phyloP scores from a whole-genome alignment of 2,797 vertebrate genomes.

The Falco peregrinus region DNA sequence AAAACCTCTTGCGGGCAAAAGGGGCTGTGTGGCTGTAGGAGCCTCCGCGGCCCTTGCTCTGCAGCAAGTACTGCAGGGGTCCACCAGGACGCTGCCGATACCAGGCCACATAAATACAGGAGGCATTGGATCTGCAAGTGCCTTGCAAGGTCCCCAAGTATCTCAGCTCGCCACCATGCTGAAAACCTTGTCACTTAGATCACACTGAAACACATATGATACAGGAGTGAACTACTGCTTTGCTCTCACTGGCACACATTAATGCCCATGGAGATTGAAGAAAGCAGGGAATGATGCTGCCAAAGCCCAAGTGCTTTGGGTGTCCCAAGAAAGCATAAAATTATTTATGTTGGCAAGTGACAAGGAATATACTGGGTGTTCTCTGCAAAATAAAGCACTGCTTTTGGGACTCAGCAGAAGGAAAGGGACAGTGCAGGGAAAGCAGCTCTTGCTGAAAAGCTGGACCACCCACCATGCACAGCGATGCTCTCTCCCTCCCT shows the following conservation, averaged over 20 bases:
- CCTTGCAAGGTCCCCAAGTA: no score
- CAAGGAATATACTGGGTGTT: no score
- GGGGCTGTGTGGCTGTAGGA: background rate
- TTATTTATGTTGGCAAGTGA: no score
- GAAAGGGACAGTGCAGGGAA: background rate
- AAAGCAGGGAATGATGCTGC: no score
- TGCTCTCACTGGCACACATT: no score
- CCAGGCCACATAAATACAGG: background rate
- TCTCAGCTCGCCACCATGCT: no score
- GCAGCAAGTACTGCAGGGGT: background rate
- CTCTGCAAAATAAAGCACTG: background rate
- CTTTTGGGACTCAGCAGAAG: background rate
- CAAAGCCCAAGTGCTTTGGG: no score
- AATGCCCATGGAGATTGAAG: no score
- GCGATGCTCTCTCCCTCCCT: rapidly evolving
- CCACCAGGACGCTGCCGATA: background rate
- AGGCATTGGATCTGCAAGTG: background rate
- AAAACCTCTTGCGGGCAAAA: background rate
- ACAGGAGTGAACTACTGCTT: no score
- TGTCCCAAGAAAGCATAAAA: no score
- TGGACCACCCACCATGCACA: rapidly evolving
- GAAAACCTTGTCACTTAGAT: no score
- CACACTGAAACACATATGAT: no score
- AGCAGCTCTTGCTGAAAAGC: background rate
- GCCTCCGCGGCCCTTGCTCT: background rate